A percentile compares a stretch with the other conserved stretches of the same genome.
Evolutionary conservation across 2,797 vertebrate species (phyloP).

Genomic region (Merluccius polli): DNA sequence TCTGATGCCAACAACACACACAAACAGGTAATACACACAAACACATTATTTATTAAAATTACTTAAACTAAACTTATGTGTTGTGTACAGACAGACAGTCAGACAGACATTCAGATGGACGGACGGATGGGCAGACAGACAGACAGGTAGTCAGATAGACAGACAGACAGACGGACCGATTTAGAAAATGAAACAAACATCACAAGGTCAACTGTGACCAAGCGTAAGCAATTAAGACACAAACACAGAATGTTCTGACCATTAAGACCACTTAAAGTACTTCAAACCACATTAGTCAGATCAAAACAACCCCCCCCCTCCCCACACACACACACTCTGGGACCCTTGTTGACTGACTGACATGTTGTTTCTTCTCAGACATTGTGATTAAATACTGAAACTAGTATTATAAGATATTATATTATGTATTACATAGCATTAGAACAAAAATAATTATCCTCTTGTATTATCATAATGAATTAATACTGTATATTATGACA

Average conservation of each 20-base stretch:
- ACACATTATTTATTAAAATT: not conserved
- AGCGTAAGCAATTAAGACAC: constrained; percentile 5
- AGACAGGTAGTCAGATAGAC: not conserved
- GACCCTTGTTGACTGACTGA: not conserved
- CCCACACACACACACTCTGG: not conserved
- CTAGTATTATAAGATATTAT: not conserved
- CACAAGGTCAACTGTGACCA: constrained; percentile 7
- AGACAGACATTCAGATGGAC: not conserved
- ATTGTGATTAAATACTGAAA: not conserved
- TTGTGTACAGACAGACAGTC: not conserved
- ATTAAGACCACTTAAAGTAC: constrained; percentile 14
- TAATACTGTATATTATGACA: too few species aligned
- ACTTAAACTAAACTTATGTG: not conserved
- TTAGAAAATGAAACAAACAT: not conserved
- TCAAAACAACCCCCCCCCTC: not conserved
- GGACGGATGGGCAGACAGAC: not conserved
- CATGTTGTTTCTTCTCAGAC: not conserved
- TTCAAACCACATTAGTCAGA: constrained; percentile 14
- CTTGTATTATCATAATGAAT: too few species aligned
- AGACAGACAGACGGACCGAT: not conserved
- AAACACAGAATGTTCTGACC: not conserved
- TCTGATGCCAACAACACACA: constrained; percentile 5
- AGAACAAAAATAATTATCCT: too few species aligned
- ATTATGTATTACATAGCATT: not conserved
- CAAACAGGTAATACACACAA: not conserved